Evolutionary conservation across 2,113 vertebrate species (phyloP).

Genomic region (Pseudopodoces humilis): DNA sequence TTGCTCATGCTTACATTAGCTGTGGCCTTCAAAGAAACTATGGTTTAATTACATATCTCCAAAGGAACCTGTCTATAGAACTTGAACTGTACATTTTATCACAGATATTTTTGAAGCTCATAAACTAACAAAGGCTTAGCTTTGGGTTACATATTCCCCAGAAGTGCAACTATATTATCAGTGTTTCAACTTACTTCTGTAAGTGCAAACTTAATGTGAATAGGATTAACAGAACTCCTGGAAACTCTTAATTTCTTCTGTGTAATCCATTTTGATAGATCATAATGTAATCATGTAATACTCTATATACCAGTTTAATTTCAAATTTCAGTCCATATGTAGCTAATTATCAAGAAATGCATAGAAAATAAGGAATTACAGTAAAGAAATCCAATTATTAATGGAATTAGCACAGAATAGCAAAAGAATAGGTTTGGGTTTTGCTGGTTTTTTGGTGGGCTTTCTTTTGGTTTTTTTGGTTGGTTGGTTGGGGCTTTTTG

Average conservation of each 20-base stretch:
- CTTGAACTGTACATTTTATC: background rate
- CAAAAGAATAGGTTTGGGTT: background rate
- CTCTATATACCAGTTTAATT: background rate
- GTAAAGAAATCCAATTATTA: background rate
- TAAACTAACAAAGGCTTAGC: background rate
- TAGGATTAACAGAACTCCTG: background rate
- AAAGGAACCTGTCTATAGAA: background rate
- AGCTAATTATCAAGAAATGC: background rate
- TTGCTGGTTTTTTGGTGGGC: background rate
- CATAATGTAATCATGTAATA: background rate
- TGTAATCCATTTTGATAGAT: background rate
- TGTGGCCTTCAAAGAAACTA: background rate
- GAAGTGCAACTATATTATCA: background rate
- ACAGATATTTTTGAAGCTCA: background rate
- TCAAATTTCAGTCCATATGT: background rate
- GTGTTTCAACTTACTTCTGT: background rate
- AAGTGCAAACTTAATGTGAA: background rate
- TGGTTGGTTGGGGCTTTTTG: too few relatives aligned
- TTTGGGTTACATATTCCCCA: background rate
- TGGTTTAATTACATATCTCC: background rate
- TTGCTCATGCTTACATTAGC: background rate
- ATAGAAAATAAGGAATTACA: background rate
- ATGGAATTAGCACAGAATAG: background rate
- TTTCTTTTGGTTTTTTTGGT: too few relatives aligned
- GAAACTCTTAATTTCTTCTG: background rate